Evolutionary conservation across 2,888 invertebrate species (phyloP).

Genomic region (Anoncus sp.): DNA sequence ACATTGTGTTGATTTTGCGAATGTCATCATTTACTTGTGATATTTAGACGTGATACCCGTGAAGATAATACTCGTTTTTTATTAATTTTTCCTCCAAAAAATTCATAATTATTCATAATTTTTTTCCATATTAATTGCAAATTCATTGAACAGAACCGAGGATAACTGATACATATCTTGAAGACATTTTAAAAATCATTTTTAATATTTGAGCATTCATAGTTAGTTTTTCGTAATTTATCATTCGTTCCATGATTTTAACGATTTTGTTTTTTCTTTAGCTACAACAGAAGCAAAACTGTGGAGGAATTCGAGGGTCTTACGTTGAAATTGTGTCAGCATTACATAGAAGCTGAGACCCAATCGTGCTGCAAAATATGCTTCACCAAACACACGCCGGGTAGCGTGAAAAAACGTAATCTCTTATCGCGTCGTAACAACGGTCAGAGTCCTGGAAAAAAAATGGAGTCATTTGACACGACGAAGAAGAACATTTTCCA

Average conservation of each 20-base stretch:
- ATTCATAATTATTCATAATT: no score
- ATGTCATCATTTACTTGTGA: no score
- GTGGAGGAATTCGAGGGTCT: conserved; percentile 90
- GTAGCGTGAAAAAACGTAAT: conserved; percentile 87
- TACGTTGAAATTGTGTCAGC: conserved; percentile 87
- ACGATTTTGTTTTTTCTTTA: conserved; percentile 74
- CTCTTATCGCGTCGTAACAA: conserved; percentile 85
- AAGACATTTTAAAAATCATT: no score
- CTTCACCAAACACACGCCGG: conserved; percentile 85
- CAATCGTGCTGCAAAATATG: conserved; percentile 88
- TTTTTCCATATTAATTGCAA: no score
- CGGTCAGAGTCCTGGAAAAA: conserved; percentile 89
- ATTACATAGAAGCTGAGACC: conserved; percentile 91
- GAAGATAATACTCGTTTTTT: no score
- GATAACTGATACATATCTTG: no score
- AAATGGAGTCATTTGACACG: conserved; percentile 91
- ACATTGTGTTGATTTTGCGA: no score
- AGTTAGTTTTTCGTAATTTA: no score
- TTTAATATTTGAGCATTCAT: no score
- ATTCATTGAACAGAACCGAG: no score
- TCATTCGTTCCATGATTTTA: background rate
- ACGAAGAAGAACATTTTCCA: conserved; percentile 90
- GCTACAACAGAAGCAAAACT: conserved; percentile 88
- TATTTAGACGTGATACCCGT: no score
- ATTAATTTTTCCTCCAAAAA: no score